Conservation (phyloP, 1,140 invertebrate genomes). For the Ostrea edulis region DNA sequence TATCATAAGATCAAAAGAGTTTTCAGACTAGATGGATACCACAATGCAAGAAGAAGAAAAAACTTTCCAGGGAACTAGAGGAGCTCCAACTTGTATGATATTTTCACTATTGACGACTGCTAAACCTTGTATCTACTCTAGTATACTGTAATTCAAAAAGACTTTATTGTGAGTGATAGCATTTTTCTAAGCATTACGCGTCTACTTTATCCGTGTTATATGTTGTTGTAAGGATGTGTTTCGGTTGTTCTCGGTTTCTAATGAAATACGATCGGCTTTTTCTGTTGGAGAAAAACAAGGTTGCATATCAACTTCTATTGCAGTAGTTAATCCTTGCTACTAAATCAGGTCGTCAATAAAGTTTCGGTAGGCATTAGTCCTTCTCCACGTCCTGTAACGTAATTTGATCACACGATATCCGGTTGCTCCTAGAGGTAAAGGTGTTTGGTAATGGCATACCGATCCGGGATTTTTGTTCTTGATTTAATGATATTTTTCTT, state of each 20-base stretch:
- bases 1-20: too few species aligned
- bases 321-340: not conserved
- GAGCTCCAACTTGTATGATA: too few species aligned
- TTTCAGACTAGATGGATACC: too few species aligned
- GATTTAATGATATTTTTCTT: not conserved
- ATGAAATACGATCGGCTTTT: not conserved
- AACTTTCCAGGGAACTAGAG: too few species aligned
- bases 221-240: not conserved
- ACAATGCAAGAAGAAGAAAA: too few species aligned
- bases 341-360: not conserved
- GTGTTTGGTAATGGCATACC: not conserved
- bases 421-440: not conserved
- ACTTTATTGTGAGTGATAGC: too few species aligned
- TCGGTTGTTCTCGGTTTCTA: not conserved
- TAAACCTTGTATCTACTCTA: too few species aligned
- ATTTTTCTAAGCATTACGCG: too few species aligned
- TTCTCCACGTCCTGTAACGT: not conserved
- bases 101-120: too few species aligned
- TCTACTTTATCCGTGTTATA: too few species aligned
- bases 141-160: too few species aligned
- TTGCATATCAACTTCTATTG: not conserved
- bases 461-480: not conserved
- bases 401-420: not conserved
- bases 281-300: not conserved
- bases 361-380: not conserved